These are phyloP conservation scores for Diaperis boleti DNA, from an alignment of 2,888 invertebrate species.

Conservation along the genomic window DNA sequence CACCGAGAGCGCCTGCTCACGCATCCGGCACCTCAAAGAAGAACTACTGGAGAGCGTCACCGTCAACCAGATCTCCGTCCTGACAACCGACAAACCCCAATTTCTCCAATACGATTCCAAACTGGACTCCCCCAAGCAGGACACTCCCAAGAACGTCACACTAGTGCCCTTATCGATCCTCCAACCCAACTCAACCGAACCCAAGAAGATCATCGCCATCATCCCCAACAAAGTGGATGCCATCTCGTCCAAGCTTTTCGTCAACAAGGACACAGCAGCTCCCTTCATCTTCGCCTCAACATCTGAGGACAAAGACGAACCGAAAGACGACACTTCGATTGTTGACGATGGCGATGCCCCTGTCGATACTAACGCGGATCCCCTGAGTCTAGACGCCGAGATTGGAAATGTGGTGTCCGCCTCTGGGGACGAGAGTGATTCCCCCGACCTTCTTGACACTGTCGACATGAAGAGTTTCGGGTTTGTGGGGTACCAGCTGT, in stretches of 20 bases:
- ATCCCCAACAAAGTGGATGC: constrained; percentile 3
- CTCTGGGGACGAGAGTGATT: constrained; percentile 47
- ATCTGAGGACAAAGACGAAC: neutral
- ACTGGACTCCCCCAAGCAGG: neutral
- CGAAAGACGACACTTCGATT: constrained; percentile 3
- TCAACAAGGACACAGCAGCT: neutral
- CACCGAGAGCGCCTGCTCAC: constrained; percentile 47
- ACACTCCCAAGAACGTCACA: constrained; percentile 9
- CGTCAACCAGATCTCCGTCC: neutral
- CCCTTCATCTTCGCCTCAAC: constrained; percentile 9
- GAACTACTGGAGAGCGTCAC: constrained; percentile 34
- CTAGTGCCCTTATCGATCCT: constrained; percentile 10
- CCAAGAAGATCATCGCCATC: constrained; percentile 18
- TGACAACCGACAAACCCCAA: constrained; percentile 7
- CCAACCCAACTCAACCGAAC: constrained; percentile 1
- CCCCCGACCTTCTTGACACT: constrained; percentile 26
- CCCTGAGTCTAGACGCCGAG: constrained; percentile 44
- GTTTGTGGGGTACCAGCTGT: constrained; percentile 66
- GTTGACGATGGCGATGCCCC: constrained; percentile 34
- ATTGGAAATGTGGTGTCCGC: constrained; percentile 22
- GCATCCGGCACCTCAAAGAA: constrained; percentile 40
- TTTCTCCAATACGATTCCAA: neutral
- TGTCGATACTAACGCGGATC: constrained; percentile 44
- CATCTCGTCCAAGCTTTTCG: neutral
- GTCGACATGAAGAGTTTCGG: constrained; percentile 46